phyloP scores from a whole-genome alignment of 1,140 invertebrate genomes.

The Vollenhovia emeryi region DNA sequence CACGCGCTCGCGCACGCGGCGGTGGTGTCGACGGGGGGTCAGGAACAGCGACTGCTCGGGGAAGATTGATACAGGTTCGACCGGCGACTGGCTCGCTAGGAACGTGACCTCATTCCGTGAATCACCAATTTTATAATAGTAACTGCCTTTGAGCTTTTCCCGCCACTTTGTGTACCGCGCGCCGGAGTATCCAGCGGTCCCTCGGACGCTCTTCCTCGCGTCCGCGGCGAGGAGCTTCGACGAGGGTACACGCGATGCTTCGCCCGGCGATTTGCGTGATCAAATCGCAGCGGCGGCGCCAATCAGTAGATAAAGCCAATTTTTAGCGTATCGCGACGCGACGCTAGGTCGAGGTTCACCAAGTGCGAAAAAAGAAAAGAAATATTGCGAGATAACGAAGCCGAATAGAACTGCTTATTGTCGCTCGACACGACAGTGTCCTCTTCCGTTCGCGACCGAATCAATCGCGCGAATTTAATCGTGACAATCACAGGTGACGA shows the following conservation, averaged over 20 bases:
- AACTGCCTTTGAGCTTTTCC: slow-evolving; percentile 67
- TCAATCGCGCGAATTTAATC: background rate
- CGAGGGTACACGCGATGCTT: background rate
- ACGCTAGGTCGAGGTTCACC: slow-evolving; percentile 12
- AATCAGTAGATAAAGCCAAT: background rate
- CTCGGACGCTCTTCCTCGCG: slow-evolving; percentile 1
- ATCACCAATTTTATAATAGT: slow-evolving; percentile 84
- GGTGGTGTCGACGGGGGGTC: slow-evolving; percentile 68
- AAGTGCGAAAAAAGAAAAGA: background rate
- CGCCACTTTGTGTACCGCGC: slow-evolving; percentile 65
- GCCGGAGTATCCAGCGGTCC: too few relatives aligned
- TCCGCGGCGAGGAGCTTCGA: slow-evolving; percentile 30
- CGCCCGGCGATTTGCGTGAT: background rate
- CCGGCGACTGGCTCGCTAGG: slow-evolving; percentile 67
- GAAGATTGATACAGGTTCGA: slow-evolving; percentile 79
- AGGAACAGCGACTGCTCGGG: slow-evolving; percentile 81
- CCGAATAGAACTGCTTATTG: background rate
- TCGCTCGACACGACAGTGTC: background rate
- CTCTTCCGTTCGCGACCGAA: background rate
- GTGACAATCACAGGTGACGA: background rate
- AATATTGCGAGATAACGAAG: background rate
- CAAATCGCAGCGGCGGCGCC: background rate
- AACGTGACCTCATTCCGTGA: slow-evolving; percentile 81
- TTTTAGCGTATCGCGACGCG: background rate
- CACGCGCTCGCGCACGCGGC: slow-evolving; percentile 32